phyloP scores from a whole-genome alignment of 30 jellyfish, hydroid and myxozoan genomes.

The Catostylus mosaicus region DNA sequence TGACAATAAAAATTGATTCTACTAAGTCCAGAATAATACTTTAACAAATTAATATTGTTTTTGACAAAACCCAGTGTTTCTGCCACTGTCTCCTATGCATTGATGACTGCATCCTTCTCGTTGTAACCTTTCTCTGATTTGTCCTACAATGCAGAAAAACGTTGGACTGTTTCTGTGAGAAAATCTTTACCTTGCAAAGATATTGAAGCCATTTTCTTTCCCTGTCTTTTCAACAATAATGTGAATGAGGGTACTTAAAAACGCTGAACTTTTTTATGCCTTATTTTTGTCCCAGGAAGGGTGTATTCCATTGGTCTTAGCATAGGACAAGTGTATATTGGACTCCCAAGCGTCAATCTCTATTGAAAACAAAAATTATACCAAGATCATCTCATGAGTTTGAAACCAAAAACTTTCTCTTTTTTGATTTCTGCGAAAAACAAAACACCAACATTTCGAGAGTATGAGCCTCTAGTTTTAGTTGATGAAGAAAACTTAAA shows the following conservation, averaged over 20 bases:
- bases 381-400: conserved; percentile 4
- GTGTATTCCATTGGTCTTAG: conserved; percentile 2
- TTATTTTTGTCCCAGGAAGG: background rate
- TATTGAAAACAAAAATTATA: background rate
- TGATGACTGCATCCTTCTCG: conserved; percentile 27
- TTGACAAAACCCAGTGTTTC: conserved; percentile 27
- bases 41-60: background rate
- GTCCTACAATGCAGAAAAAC: conserved; percentile 13
- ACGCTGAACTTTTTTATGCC: no score
- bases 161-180: conserved; percentile 11
- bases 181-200: conserved; percentile 22
- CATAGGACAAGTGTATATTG: background rate
- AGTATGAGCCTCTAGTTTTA: no score
- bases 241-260: background rate
- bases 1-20: no score
- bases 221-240: background rate
- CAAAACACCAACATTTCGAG: no score
- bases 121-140: conserved; percentile 24
- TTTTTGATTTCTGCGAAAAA: no score
- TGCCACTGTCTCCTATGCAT: conserved; percentile 24
- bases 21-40: no score
- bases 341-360: background rate
- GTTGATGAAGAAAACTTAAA: no score
- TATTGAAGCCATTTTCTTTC: background rate
- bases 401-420: conserved; percentile 1